These are phyloP conservation scores for Shinisaurus crocodilurus DNA, from an alignment of 2,113 vertebrate species.

Conservation along the genomic window DNA sequence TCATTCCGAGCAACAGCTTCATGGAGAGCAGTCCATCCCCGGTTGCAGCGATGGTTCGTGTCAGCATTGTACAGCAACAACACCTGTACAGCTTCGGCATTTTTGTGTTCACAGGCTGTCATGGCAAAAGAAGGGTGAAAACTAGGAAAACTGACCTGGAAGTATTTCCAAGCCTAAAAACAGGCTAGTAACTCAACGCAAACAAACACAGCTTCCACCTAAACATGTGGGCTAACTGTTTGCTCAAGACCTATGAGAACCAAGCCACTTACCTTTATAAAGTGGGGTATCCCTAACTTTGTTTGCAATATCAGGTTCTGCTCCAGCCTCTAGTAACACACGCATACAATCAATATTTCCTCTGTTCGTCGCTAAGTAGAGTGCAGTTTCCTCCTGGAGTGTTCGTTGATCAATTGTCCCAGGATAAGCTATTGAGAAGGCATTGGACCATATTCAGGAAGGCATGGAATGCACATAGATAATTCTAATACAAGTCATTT, in stretches of 20 bases:
- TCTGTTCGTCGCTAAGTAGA: constrained; percentile 81
- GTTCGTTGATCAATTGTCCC: constrained; percentile 86
- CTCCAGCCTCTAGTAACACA: constrained; percentile 84
- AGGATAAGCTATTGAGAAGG: constrained; percentile 78
- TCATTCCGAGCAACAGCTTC: constrained; percentile 86
- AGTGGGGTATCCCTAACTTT: constrained; percentile 88
- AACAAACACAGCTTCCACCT: not conserved
- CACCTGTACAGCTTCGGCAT: constrained; percentile 75
- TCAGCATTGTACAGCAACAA: constrained; percentile 81
- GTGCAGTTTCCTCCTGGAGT: constrained; percentile 82
- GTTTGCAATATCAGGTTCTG: constrained; percentile 85
- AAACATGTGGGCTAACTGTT: not conserved
- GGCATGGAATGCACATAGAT: not conserved
- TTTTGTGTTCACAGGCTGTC: constrained; percentile 89
- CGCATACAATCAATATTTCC: constrained; percentile 78
- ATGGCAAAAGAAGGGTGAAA: constrained; percentile 17
- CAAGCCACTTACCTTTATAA: constrained; percentile 84
- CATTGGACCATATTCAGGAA: not conserved
- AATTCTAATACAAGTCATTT: not conserved
- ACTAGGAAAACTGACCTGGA: not conserved
- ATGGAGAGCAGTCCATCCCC: constrained; percentile 90
- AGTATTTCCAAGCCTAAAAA: not conserved
- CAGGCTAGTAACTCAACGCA: not conserved
- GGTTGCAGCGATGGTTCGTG: constrained; percentile 83
- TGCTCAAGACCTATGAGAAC: not conserved